These are phyloP conservation scores for Leuctra nigra DNA, from an alignment of 2,888 invertebrate species.

Conservation along the genomic window DNA sequence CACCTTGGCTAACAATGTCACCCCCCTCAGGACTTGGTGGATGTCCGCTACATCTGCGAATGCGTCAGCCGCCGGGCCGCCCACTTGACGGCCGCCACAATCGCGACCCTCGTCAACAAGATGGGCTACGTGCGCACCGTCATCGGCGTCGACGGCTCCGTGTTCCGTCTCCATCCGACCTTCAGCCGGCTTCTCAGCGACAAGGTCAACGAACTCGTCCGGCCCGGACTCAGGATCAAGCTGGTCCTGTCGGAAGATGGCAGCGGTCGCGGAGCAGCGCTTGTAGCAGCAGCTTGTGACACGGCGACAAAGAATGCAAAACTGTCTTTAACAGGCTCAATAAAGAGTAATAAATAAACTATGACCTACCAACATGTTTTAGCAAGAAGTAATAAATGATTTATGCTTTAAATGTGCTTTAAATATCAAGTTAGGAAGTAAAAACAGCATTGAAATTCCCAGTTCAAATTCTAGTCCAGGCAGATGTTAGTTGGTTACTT, in stretches of 20 bases:
- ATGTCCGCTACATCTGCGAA: slow-evolving; percentile 88
- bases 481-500: no score
- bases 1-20: slow-evolving; percentile 81
- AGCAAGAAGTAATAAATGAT: no score
- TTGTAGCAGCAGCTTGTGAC: slow-evolving; percentile 95
- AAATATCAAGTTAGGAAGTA: no score
- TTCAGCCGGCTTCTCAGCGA: slow-evolving; percentile 86
- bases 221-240: slow-evolving; percentile 71
- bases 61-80: slow-evolving; percentile 90
- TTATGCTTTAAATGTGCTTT: no score
- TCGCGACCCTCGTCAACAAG: slow-evolving; percentile 83
- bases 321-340: no score
- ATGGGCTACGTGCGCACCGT: slow-evolving; percentile 82
- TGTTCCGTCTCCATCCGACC: slow-evolving; percentile 65
- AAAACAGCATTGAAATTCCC: no score
- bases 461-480: no score
- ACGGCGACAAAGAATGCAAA: no score
- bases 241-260: slow-evolving; percentile 95
- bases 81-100: slow-evolving; percentile 83
- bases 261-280: slow-evolving; percentile 91
- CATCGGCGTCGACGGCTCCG: slow-evolving; percentile 94
- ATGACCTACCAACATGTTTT: no score
- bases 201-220: slow-evolving; percentile 71
- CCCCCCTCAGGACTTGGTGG: slow-evolving; percentile 83
- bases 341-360: no score